Evolutionary conservation across 2,113 vertebrate species (phyloP).

Genomic region (Halcyon senegalensis): DNA sequence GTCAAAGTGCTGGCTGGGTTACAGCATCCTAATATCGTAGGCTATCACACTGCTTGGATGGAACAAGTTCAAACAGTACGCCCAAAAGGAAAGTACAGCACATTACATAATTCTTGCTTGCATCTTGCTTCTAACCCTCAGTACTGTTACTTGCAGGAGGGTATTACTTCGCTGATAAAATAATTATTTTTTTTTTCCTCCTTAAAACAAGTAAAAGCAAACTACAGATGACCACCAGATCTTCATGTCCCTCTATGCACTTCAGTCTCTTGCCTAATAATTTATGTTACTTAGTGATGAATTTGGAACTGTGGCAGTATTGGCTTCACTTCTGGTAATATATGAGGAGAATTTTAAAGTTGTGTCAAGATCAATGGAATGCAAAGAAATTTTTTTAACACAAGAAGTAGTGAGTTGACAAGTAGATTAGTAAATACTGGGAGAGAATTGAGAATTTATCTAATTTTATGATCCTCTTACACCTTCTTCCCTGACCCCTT

Average conservation of each 20-base stretch:
- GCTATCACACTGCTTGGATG: conserved; percentile 98
- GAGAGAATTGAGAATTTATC: not conserved
- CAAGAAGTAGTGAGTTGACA: not conserved
- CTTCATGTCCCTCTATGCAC: not conserved
- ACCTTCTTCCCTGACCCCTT: not conserved
- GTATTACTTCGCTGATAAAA: not conserved
- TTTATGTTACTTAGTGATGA: not conserved
- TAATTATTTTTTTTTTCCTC: rapidly evolving
- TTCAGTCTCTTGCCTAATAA: not conserved
- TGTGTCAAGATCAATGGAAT: not conserved
- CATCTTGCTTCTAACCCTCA: not conserved
- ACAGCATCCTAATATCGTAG: conserved; percentile 90
- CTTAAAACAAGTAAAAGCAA: not conserved
- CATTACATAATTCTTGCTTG: not conserved
- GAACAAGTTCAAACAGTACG: conserved; percentile 86
- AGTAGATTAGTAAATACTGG: not conserved
- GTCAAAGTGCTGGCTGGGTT: conserved; percentile 94
- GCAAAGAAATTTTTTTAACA: not conserved
- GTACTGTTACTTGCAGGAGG: not conserved
- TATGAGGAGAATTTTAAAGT: not conserved
- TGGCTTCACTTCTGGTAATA: not conserved
- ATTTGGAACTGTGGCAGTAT: not conserved
- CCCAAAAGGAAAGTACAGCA: conserved; percentile 56
- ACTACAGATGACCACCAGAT: not conserved
- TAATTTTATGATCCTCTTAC: not conserved